phyloP scores from a whole-genome alignment of 2,888 invertebrate genomes.

The Cyclophora punctaria region DNA sequence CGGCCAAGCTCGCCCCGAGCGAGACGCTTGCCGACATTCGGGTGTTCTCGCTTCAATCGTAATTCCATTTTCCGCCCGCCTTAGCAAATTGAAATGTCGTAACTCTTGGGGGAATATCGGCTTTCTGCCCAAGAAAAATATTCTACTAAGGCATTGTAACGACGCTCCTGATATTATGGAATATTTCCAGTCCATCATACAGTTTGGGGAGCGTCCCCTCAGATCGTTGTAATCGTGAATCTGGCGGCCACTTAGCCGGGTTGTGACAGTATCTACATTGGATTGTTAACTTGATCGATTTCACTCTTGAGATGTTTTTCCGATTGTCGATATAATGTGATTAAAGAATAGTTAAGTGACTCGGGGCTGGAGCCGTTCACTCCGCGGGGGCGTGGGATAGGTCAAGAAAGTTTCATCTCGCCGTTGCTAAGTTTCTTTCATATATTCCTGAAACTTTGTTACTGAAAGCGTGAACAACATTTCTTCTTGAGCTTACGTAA shows the following conservation, averaged over 20 bases:
- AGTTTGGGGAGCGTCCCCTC: constrained; percentile 53
- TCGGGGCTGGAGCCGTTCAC: constrained; percentile 8
- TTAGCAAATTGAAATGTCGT: constrained; percentile 77
- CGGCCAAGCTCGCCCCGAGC: constrained; percentile 43
- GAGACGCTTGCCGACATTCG: constrained; percentile 47
- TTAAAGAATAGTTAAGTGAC: constrained; percentile 2
- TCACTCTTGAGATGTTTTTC: constrained; percentile 24
- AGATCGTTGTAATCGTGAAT: constrained; percentile 58
- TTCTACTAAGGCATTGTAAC: constrained; percentile 71
- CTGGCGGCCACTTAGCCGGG: constrained; percentile 52
- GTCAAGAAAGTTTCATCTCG: constrained; percentile 23
- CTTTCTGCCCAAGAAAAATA: constrained; percentile 74
- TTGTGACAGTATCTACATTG: constrained; percentile 35
- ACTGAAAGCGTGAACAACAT: too few species aligned
- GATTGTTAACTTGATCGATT: constrained; percentile 30
- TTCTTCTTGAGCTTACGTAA: too few species aligned
- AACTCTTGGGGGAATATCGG: constrained; percentile 76
- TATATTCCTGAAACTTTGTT: too few species aligned
- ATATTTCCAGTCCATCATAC: constrained; percentile 70
- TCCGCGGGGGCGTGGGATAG: constrained; percentile 24
- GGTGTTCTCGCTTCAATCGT: constrained; percentile 71
- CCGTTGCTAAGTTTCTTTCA: constrained; percentile 7
- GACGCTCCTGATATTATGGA: constrained; percentile 66
- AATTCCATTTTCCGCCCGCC: constrained; percentile 77
- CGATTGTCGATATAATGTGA: constrained; percentile 20